Conservation (phyloP, 2,888 invertebrate species). For the Eudasyphora cyanicolor region DNA sequence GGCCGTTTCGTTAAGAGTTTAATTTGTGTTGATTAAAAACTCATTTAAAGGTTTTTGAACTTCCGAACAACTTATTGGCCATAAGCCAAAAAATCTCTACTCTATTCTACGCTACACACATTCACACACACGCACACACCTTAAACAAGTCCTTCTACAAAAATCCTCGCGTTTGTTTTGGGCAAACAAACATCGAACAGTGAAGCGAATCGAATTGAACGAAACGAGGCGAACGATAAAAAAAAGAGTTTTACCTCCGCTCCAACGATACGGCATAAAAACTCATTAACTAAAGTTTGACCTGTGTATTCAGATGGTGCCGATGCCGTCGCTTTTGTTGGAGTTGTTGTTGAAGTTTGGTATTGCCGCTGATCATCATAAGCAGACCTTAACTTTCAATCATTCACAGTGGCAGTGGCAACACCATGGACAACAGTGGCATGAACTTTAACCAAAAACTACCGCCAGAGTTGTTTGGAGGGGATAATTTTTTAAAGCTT, state of each 20-base stretch:
- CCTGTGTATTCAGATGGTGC: slow-evolving; percentile 39
- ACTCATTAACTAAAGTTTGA: slow-evolving; percentile 61
- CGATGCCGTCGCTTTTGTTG: not conserved
- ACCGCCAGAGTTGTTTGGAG: not conserved
- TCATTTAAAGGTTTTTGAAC: slow-evolving; percentile 61
- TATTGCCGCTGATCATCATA: slow-evolving; percentile 36
- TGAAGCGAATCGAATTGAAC: slow-evolving; percentile 18
- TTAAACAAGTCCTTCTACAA: slow-evolving; percentile 36
- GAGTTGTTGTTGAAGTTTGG: not conserved
- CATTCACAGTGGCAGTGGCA: slow-evolving; percentile 17
- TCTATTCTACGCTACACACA: no score
- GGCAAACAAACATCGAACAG: slow-evolving; percentile 27
- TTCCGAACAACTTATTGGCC: slow-evolving; percentile 47
- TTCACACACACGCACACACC: slow-evolving; percentile 17
- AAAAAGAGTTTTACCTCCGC: slow-evolving; percentile 21
- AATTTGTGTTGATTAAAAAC: slow-evolving; percentile 54
- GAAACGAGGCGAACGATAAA: slow-evolving; percentile 12
- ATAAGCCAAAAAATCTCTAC: slow-evolving; percentile 58
- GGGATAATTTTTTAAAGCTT: not conserved
- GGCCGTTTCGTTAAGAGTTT: slow-evolving; percentile 42
- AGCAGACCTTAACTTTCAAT: slow-evolving; percentile 52
- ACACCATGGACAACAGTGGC: slow-evolving; percentile 14
- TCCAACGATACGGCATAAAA: slow-evolving; percentile 24
- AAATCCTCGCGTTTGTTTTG: slow-evolving; percentile 36
- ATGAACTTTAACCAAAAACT: slow-evolving; percentile 22